Evolutionary conservation across 2,113 vertebrate species (phyloP), one percentile per base, ranked within the genome.

Genomic region (Takifugu flavidus): DNA sequence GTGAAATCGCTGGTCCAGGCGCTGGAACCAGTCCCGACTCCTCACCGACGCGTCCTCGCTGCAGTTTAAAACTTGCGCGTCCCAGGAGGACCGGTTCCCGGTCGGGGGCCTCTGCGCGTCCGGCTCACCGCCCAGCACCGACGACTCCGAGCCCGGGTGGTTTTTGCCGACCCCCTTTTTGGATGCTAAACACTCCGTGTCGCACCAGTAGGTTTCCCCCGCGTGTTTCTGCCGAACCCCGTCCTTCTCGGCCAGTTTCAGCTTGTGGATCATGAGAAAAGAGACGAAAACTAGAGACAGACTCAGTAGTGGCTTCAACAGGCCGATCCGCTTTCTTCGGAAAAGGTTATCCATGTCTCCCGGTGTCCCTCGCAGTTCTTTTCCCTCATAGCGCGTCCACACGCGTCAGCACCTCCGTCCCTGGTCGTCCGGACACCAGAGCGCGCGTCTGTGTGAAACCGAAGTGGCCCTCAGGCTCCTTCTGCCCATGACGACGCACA

Each of bases 231-330:
- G 4, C 4, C 65, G 79, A 43, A 67, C n/a, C 0, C 39, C 76
- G 20, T 84, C 79, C 67, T 88, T 91, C 13, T 92, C 91, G 11
- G 83, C 70, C 28, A 88, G 25, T 53, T 81, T 90, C n/a, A 92
- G 76, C 60, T 83, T 90, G 47, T 91, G 90, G 59, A 93, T 82
- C 80, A 92, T 90, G 10, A 92, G 76, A 27, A 93, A 73, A 25
- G 89, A 92, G 4, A 76, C 90, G 15, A 88, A 91, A 39, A 90
- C 59, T 5, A 93, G 68, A 13, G 83, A 85, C 47, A 92, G 50
- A 34, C 90, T 93, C 13, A 93, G 67, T 14, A 92, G 77, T 4
- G 89, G 86, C 26, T 92, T 93, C 31, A 93, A 51, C 62, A 88
- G 69, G 46, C 76, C 76, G 44, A 87, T 45, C 58, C 89, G 84